phyloP scores from a whole-genome alignment of 2,888 invertebrate species.

The Seira sanloemensis region DNA sequence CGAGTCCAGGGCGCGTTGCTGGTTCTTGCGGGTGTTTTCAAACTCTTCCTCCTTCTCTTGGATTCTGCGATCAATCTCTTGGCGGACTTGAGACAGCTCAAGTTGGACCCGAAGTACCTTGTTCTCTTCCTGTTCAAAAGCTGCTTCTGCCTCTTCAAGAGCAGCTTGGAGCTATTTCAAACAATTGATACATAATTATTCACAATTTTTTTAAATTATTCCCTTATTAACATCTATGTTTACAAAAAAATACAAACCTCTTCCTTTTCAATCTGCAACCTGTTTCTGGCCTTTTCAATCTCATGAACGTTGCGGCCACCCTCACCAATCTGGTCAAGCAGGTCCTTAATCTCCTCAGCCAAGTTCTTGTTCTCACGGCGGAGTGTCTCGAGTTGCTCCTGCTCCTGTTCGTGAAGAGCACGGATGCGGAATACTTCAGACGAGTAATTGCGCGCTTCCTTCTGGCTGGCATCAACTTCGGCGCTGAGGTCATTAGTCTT shows the following conservation, averaged over 20 bases:
- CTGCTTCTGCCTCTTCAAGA: conserved; percentile 98
- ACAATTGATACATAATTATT: too few species aligned
- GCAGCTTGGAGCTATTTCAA: conserved; percentile 85
- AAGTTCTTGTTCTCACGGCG: conserved; percentile 99
- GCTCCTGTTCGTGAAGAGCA: conserved; percentile 96
- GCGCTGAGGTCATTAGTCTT: conserved; percentile 98
- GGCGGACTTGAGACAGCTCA: conserved; percentile 88
- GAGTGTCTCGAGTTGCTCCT: conserved; percentile 97
- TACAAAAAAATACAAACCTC: conserved; percentile 87
- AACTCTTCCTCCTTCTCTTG: conserved; percentile 95
- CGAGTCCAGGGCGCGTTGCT: conserved; percentile 99
- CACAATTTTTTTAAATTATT: neutral
- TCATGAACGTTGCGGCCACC: conserved; percentile 99
- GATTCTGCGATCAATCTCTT: conserved; percentile 75
- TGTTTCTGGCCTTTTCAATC: conserved; percentile 98
- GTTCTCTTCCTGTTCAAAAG: conserved; percentile 99
- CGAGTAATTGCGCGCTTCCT: conserved; percentile 99
- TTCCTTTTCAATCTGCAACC: conserved; percentile 99
- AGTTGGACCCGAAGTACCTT: conserved; percentile 97
- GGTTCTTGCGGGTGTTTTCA: conserved; percentile 99
- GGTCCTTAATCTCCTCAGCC: conserved; percentile 98
- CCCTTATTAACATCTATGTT: neutral
- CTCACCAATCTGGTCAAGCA: conserved; percentile 99
- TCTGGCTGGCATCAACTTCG: conserved; percentile 98
- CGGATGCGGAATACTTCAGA: conserved; percentile 99